These are phyloP conservation scores for Pseudoatta argentina DNA, from an alignment of 1,140 invertebrate species.

Conservation along the genomic window DNA sequence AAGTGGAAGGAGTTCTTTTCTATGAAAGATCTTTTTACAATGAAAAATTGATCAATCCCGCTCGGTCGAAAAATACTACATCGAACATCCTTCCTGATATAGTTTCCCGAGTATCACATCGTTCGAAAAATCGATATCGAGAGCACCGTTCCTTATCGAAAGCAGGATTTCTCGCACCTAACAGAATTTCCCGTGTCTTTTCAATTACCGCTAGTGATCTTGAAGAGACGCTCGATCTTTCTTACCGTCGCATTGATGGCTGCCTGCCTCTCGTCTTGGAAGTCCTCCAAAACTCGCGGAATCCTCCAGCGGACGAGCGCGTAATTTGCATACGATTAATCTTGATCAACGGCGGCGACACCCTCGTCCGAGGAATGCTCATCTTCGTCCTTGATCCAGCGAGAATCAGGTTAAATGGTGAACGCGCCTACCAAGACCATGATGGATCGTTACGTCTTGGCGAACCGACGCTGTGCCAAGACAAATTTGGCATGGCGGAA, in stretches of 20 bases:
- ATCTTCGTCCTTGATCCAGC: slow-evolving; percentile 59
- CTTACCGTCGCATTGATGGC: too few species aligned
- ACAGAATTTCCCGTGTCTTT: slow-evolving; percentile 48
- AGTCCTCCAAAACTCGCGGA: slow-evolving; percentile 50
- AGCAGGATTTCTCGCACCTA: neutral
- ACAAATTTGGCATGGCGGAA: slow-evolving; percentile 54
- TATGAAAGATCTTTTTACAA: slow-evolving; percentile 8
- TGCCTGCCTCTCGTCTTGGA: neutral
- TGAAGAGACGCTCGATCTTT: neutral
- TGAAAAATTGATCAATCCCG: slow-evolving; percentile 18
- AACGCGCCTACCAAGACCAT: slow-evolving; percentile 53
- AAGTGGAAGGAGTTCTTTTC: neutral
- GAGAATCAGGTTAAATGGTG: slow-evolving; percentile 70
- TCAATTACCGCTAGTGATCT: slow-evolving; percentile 60
- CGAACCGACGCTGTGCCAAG: slow-evolving; percentile 50
- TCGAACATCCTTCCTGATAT: neutral
- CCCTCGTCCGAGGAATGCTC: slow-evolving; percentile 49
- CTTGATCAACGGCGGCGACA: slow-evolving; percentile 67
- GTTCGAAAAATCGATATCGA: slow-evolving; percentile 26
- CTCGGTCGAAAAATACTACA: neutral
- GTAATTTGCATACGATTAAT: slow-evolving; percentile 78
- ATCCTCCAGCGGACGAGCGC: slow-evolving; percentile 39
- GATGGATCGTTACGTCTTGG: slow-evolving; percentile 72
- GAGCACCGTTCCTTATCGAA: neutral
- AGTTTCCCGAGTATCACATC: neutral